Percentiles rank a stretch among this genome's conserved stretches.
These are phyloP conservation scores for Gambusia affinis DNA, from an alignment of 2,113 vertebrate species.

Conservation along the genomic window DNA sequence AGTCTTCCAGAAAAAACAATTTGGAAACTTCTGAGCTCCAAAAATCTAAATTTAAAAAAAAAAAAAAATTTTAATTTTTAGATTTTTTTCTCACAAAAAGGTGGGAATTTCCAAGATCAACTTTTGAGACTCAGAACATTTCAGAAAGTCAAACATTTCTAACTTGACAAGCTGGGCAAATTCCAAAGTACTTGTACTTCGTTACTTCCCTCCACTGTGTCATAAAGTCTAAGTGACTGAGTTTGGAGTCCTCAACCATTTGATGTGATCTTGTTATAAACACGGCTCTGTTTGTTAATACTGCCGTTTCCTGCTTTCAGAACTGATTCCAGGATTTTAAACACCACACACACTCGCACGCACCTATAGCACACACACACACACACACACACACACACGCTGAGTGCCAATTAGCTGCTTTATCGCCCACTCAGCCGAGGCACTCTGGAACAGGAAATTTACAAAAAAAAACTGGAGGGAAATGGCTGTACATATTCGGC, in stretches of 20 bases:
- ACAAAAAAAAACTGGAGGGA: constrained; percentile 15
- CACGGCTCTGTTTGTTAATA: neutral
- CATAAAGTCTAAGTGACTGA: neutral
- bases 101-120: too few species aligned
- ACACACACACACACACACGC: neutral
- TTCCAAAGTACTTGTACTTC: too few species aligned
- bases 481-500: neutral
- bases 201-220: neutral
- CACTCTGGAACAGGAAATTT: constrained; percentile 43
- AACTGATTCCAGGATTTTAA: constrained; percentile 23
- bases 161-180: too few species aligned
- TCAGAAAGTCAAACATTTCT: too few species aligned
- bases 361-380: neutral
- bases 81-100: too few species aligned
- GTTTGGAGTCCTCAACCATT: neutral
- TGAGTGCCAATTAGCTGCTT: constrained; percentile 51
- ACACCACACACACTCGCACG: neutral
- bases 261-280: neutral
- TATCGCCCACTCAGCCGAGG: constrained; percentile 29
- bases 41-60: too few species aligned
- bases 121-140: too few species aligned
- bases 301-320: constrained; percentile 24
- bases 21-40: too few species aligned
- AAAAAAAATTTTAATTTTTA: too few species aligned
- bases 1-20: too few species aligned